Conservation (phyloP, 2,797 vertebrate species). For the Emydoidea blandingii region DNA sequence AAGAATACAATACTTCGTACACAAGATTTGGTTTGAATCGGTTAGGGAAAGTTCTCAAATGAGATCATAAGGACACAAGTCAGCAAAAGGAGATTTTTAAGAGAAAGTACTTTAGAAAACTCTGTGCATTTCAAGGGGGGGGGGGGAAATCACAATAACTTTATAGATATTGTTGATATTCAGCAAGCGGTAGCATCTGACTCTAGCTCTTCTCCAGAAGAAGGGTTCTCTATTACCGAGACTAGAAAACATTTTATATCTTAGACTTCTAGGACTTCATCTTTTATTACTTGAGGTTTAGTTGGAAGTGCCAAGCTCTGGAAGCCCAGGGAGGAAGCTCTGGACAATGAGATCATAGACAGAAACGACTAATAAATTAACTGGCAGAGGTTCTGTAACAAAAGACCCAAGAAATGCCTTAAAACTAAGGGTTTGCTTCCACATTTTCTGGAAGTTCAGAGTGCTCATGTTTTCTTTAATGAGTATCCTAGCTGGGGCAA, state of each 20-base stretch:
- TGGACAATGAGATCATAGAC: not conserved
- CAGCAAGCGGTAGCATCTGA: not conserved
- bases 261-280: not conserved
- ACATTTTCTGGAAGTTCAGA: not conserved
- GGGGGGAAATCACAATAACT: not conserved
- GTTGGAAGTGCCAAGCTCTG: not conserved
- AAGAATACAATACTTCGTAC: slow-evolving; percentile 38
- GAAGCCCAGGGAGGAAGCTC: not conserved
- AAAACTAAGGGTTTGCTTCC: not conserved
- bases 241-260: not conserved
- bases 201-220: slow-evolving; percentile 3
- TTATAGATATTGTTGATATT: not conserved
- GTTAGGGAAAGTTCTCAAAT: slow-evolving; percentile 24
- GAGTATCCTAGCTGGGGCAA: not conserved
- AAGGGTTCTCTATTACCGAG: not conserved
- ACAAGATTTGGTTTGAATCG: not conserved
- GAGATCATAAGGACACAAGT: slow-evolving; percentile 14
- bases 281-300: not conserved
- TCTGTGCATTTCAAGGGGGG: not conserved
- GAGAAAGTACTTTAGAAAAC: slow-evolving; percentile 20
- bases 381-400: not conserved
- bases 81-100: slow-evolving; percentile 10
- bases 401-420: not conserved
- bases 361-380: too few species aligned
- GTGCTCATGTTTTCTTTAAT: not conserved